phyloP scores from a whole-genome alignment of 2,888 invertebrate species.

The Phyllotreta cruciferae region DNA sequence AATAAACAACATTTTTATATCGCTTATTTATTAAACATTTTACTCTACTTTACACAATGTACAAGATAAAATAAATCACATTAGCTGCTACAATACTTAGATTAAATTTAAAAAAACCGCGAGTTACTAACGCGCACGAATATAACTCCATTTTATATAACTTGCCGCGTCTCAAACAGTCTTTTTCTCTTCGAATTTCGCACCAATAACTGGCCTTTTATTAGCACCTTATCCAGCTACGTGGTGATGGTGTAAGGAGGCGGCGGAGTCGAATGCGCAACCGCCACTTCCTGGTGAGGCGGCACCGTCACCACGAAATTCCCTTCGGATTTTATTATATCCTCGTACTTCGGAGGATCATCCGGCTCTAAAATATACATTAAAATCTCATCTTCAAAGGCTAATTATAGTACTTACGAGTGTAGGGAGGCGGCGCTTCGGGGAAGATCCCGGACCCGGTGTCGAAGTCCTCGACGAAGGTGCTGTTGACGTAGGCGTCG shows the following conservation, averaged over 20 bases:
- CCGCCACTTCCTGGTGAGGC: slow-evolving; percentile 13
- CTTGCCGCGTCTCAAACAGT: neutral
- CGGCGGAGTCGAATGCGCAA: slow-evolving; percentile 31
- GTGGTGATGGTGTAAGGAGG: slow-evolving; percentile 41
- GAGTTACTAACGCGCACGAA: no score
- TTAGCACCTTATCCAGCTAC: neutral
- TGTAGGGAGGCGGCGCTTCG: slow-evolving; percentile 50
- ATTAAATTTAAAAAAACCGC: no score
- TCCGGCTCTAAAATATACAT: slow-evolving; percentile 43
- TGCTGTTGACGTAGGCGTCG: slow-evolving; percentile 46
- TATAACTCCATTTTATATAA: no score
- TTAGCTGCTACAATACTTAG: neutral
- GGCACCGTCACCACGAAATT: slow-evolving; percentile 1
- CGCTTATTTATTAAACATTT: no score
- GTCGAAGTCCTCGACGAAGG: slow-evolving; percentile 41
- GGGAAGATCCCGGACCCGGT: slow-evolving; percentile 45
- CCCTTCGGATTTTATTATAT: slow-evolving; percentile 45
- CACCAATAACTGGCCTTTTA: neutral
- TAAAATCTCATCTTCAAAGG: slow-evolving; percentile 29
- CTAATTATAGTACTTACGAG: slow-evolving; percentile 48
- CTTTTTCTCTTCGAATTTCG: neutral
- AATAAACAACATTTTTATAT: no score
- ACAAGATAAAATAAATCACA: slow-evolving; percentile 1
- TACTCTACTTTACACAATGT: neutral
- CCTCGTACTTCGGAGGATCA: slow-evolving; percentile 53